Conservation (phyloP, 2,113 vertebrate species). For the Pelmatolapia mariae region DNA sequence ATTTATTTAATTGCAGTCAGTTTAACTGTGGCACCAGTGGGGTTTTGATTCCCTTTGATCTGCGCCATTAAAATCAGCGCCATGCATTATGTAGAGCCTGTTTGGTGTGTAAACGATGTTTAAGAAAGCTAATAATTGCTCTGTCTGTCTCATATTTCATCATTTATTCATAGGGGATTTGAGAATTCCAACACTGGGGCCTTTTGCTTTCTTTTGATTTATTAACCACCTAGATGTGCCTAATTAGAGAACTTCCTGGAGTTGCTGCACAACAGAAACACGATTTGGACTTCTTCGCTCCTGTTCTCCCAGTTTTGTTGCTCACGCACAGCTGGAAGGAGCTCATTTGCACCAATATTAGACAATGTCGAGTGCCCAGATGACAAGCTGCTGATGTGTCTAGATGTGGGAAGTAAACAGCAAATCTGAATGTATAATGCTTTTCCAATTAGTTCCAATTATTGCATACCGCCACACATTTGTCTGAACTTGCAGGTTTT, state of each 20-base stretch:
- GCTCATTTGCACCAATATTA: constrained; percentile 41
- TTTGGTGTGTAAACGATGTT: constrained; percentile 59
- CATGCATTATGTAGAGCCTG: constrained; percentile 51
- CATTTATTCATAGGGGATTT: constrained; percentile 50
- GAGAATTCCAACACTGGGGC: constrained; percentile 6
- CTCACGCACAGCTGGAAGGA: background rate
- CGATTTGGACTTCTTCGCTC: background rate
- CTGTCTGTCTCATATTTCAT: constrained; percentile 59
- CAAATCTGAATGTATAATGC: constrained; percentile 19
- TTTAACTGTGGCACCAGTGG: constrained; percentile 40
- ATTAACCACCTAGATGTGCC: constrained; percentile 45
- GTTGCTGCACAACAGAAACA: background rate
- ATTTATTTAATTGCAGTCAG: constrained; percentile 47
- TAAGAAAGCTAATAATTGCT: constrained; percentile 64
- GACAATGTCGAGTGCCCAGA: background rate
- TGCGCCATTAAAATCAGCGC: constrained; percentile 43
- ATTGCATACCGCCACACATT: constrained; percentile 24
- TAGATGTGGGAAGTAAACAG: constrained; percentile 21
- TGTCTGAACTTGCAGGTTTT: constrained; percentile 14
- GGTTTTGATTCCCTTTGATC: constrained; percentile 53
- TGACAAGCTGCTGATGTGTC: constrained; percentile 41
- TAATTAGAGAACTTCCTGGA: constrained; percentile 57
- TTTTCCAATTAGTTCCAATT: constrained; percentile 59
- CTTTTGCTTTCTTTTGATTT: constrained; percentile 37
- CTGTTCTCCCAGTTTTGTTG: background rate